Evolutionary conservation across 2,113 vertebrate genomes (phyloP).

Genomic region (Coptodon bakossiorum): DNA sequence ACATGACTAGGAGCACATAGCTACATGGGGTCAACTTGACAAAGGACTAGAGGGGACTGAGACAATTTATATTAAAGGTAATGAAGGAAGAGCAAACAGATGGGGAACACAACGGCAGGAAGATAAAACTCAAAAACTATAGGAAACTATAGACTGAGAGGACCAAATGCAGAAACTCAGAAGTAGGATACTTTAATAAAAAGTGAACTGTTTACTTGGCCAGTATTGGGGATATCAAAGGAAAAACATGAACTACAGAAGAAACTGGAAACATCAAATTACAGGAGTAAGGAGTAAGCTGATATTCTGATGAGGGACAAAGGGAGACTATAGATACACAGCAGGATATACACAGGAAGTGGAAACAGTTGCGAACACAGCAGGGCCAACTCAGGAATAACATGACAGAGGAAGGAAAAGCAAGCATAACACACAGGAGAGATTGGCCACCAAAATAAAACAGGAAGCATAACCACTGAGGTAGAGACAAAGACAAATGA

Average conservation of each 20-base stretch:
- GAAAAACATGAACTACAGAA: rapidly evolving
- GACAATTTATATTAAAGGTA: background rate
- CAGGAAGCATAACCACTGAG: background rate
- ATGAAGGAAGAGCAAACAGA: background rate
- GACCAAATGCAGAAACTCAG: background rate
- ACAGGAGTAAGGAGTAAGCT: background rate
- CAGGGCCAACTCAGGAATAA: background rate
- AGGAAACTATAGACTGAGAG: background rate
- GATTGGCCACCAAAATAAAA: background rate
- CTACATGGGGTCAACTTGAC: background rate
- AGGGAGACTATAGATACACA: background rate
- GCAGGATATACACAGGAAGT: rapidly evolving
- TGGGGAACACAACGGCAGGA: background rate
- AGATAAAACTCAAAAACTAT: rapidly evolving
- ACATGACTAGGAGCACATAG: background rate
- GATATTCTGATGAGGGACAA: background rate
- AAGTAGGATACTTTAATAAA: background rate
- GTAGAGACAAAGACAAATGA: background rate
- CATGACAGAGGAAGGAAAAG: background rate
- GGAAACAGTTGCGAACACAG: background rate
- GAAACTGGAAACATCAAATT: background rate
- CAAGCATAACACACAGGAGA: background rate
- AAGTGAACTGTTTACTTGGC: background rate
- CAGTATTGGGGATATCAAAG: background rate
- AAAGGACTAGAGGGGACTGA: background rate